Conservation (phyloP, 2,797 vertebrate species). For the Passerculus sandwichensis region DNA sequence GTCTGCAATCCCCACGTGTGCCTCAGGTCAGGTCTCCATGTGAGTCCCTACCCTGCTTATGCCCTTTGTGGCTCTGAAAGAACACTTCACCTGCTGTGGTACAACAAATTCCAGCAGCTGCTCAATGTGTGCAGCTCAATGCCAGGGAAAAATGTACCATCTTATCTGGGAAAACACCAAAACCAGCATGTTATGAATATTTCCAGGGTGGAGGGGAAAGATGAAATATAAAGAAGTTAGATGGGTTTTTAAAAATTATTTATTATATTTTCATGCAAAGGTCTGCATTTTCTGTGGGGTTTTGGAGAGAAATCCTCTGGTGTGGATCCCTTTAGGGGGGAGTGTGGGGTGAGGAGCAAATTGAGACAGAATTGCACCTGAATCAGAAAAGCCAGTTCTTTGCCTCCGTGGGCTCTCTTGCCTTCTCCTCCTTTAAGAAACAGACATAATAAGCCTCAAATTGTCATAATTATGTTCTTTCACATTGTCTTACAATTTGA, state of each 20-base stretch:
- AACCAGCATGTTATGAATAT: background rate
- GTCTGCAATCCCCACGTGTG: background rate
- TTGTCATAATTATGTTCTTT: background rate
- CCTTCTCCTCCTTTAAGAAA: background rate
- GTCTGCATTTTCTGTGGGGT: background rate
- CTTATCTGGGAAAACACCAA: background rate
- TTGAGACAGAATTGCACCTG: background rate
- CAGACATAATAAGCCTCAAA: background rate
- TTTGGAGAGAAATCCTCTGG: background rate
- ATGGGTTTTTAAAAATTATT: background rate
- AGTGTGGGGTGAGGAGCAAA: background rate
- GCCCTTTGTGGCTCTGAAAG: background rate
- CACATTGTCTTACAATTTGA: background rate
- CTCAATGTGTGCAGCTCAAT: background rate
- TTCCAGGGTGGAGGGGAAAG: rapidly evolving
- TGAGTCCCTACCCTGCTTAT: background rate
- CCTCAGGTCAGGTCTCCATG: background rate
- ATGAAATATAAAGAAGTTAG: background rate
- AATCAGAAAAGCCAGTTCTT: background rate
- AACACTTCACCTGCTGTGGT: rapidly evolving
- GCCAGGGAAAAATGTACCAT: background rate
- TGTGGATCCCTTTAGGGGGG: background rate
- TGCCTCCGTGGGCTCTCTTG: background rate
- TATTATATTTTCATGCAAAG: background rate
- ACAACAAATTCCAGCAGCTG: background rate